phyloP scores from a whole-genome alignment of 2,797 vertebrate genomes.

The Epinephelus malabaricus region DNA sequence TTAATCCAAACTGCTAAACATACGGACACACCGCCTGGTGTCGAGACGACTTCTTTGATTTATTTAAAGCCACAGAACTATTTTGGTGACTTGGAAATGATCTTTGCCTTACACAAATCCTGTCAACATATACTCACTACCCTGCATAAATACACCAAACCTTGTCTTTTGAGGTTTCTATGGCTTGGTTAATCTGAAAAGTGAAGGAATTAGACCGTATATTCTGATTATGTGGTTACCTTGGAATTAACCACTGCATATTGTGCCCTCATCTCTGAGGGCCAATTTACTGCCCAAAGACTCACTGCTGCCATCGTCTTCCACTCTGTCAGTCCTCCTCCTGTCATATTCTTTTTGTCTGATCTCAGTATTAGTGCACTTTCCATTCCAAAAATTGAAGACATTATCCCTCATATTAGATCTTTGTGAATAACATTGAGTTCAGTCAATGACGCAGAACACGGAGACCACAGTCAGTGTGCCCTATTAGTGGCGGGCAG shows the following conservation, averaged over 20 bases:
- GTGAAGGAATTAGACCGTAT: conserved; percentile 7
- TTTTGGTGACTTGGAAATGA: conserved; percentile 13
- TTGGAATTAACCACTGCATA: conserved; percentile 40
- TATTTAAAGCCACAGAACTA: conserved; percentile 23
- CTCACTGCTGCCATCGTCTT: conserved; percentile 36
- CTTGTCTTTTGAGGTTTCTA: conserved; percentile 31
- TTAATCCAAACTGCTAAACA: background rate
- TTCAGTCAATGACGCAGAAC: conserved; percentile 72
- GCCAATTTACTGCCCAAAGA: conserved; percentile 30
- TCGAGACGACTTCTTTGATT: conserved; percentile 6
- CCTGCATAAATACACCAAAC: conserved; percentile 30
- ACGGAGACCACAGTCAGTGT: conserved; percentile 69
- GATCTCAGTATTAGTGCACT: conserved; percentile 58
- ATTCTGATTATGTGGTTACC: conserved; percentile 42
- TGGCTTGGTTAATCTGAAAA: conserved; percentile 36
- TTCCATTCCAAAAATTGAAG: conserved; percentile 63
- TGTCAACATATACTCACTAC: conserved; percentile 26
- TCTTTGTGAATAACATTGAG: conserved; percentile 67
- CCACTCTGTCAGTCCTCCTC: conserved; percentile 36
- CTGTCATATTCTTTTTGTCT: conserved; percentile 52
- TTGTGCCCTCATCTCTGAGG: conserved; percentile 39
- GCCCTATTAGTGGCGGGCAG: conserved; percentile 74
- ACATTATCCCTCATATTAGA: conserved; percentile 67
- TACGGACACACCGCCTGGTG: accelerated
- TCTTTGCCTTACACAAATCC: conserved; percentile 10